phyloP scores from a whole-genome alignment of 2,888 invertebrate genomes.

The Lathronympha strigana region DNA sequence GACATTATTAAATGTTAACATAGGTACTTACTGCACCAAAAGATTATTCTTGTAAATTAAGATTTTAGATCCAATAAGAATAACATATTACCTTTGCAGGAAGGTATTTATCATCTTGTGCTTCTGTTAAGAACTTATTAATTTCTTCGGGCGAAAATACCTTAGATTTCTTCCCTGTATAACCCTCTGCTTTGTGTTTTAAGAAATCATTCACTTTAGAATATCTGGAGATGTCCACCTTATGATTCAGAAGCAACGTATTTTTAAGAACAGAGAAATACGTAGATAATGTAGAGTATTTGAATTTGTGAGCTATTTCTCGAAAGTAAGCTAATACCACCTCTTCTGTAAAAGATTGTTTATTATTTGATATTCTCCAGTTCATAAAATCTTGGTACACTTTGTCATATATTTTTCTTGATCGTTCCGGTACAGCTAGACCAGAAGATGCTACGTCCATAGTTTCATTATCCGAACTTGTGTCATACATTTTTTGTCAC shows the following conservation, averaged over 20 bases:
- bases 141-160: conserved; percentile 31
- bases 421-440: conserved; percentile 10
- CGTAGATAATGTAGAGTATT: conserved; percentile 34
- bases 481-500: conserved; percentile 13
- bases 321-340: conserved; percentile 36
- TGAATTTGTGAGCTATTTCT: conserved; percentile 30
- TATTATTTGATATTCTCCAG: conserved; percentile 9
- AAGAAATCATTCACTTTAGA: conserved; percentile 22
- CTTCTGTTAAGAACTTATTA: conserved; percentile 35
- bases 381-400: conserved; percentile 20
- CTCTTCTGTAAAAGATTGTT: conserved; percentile 7
- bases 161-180: conserved; percentile 29
- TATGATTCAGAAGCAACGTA: conserved; percentile 31
- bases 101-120: conserved; percentile 28
- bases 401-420: conserved; percentile 25
- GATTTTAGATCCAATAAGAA: too few species aligned
- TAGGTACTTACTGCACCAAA: too few species aligned
- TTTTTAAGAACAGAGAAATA: conserved; percentile 40
- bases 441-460: conserved; percentile 10
- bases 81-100: conserved; percentile 32
- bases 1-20: too few species aligned
- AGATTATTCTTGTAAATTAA: too few species aligned
- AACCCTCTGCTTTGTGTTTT: conserved; percentile 21
- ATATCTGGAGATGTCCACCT: conserved; percentile 36
- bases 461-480: conserved; percentile 16